phyloP scores from a whole-genome alignment of 2,113 vertebrate genomes.

The Coptodon rendalli region DNA sequence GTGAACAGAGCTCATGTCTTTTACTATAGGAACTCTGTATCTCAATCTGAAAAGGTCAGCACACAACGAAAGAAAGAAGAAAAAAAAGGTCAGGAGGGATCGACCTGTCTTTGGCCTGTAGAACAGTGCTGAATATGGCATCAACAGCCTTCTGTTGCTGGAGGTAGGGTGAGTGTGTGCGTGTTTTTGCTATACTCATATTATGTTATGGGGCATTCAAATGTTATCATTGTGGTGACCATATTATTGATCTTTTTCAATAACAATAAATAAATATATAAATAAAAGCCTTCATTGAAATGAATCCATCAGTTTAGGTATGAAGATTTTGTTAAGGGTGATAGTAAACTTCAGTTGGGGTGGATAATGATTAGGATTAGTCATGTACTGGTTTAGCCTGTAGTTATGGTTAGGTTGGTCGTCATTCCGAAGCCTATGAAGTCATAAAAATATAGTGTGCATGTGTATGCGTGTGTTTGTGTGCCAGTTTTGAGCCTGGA shows the following conservation, averaged over 20 bases:
- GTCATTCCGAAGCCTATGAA: neutral
- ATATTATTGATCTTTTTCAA: neutral
- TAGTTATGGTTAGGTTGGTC: neutral
- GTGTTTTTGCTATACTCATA: neutral
- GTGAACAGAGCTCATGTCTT: neutral
- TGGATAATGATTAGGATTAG: neutral
- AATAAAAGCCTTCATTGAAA: neutral
- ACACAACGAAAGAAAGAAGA: neutral
- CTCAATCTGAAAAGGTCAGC: slow-evolving; percentile 43
- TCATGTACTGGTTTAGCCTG: neutral
- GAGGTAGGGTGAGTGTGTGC: neutral
- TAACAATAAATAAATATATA: neutral
- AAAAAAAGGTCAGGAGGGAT: slow-evolving; percentile 24
- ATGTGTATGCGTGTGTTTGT: neutral
- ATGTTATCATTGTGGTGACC: neutral
- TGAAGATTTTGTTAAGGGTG: neutral
- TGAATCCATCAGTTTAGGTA: neutral
- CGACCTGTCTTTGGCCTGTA: neutral
- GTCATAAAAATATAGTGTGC: neutral
- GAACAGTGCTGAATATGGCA: neutral
- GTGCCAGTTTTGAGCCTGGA: neutral
- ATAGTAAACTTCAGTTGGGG: neutral
- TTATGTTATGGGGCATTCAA: neutral
- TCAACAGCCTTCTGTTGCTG: neutral
- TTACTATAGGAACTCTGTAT: neutral